Conservation (phyloP, 1,140 invertebrate species). For the Metopolophium dirhodum region DNA sequence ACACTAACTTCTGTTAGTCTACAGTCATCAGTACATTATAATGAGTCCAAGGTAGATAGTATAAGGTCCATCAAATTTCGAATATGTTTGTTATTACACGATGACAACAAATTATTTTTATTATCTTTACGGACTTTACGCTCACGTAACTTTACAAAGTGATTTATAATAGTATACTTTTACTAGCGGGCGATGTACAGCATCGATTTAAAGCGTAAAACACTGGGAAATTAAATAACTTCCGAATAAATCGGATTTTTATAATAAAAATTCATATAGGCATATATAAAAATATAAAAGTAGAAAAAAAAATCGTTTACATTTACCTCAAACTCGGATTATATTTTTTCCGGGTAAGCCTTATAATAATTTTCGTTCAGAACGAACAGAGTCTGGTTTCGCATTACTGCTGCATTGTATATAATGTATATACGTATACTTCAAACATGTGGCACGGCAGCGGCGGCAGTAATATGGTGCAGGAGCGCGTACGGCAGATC, state of each 20-base stretch:
- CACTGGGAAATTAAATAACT: not conserved
- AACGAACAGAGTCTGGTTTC: not conserved
- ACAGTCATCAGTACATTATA: not conserved
- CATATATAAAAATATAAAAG: not conserved
- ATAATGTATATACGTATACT: not conserved
- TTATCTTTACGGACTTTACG: too few species aligned
- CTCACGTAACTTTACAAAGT: not conserved
- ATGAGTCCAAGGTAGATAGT: not conserved
- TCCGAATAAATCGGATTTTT: not conserved
- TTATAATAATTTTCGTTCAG: constrained; percentile 14
- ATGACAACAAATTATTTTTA: not conserved
- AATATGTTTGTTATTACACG: not conserved
- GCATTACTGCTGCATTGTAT: not conserved
- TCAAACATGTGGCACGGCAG: not conserved
- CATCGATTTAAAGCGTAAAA: not conserved
- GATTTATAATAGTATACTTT: too few species aligned
- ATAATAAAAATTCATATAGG: not conserved
- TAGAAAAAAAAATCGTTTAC: not conserved
- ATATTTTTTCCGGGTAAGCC: not conserved
- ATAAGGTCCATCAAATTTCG: not conserved
- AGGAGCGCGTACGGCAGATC: not conserved
- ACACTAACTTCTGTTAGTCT: not conserved
- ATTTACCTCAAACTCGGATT: not conserved
- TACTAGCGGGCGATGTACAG: not conserved
- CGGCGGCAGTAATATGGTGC: not conserved